phyloP scores from a whole-genome alignment of 1,140 invertebrate species.

The Arctopsyche grandis region DNA sequence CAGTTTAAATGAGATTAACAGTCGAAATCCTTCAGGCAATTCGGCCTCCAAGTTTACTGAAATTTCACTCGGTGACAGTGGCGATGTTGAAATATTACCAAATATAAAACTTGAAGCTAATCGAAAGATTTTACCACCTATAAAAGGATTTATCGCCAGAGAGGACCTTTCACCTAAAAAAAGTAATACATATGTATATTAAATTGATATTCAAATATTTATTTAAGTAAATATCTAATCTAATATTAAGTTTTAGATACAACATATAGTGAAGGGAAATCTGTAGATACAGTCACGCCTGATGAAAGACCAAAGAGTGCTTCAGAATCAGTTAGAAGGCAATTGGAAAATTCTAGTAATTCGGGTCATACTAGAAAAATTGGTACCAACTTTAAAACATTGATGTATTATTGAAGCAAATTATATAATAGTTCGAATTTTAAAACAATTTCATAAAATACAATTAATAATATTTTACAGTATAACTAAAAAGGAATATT shows the following conservation, averaged over 20 bases:
- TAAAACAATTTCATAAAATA: no score
- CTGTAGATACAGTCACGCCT: background rate
- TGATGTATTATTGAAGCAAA: no score
- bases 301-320: constrained; percentile 44
- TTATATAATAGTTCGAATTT: no score
- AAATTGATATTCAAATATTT: background rate
- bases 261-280: background rate
- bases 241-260: background rate
- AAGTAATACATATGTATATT: background rate
- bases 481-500: constrained; percentile 7
- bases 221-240: background rate
- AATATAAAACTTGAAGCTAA: constrained; percentile 1
- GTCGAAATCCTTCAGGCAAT: background rate
- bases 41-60: constrained; percentile 38
- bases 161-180: background rate
- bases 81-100: background rate
- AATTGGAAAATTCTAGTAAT: constrained; percentile 34
- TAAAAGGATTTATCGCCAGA: constrained; percentile 16
- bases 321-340: constrained; percentile 43
- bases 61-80: constrained; percentile 44
- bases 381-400: constrained; percentile 36
- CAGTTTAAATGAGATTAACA: constrained; percentile 20
- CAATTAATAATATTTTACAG: no score
- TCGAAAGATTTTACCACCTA: constrained; percentile 40
- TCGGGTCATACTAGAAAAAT: constrained; percentile 28